Percentiles rank a stretch among this genome's conserved stretches.
Conservation (phyloP, 1,140 invertebrate genomes). For the Hycleus phaleratus region DNA sequence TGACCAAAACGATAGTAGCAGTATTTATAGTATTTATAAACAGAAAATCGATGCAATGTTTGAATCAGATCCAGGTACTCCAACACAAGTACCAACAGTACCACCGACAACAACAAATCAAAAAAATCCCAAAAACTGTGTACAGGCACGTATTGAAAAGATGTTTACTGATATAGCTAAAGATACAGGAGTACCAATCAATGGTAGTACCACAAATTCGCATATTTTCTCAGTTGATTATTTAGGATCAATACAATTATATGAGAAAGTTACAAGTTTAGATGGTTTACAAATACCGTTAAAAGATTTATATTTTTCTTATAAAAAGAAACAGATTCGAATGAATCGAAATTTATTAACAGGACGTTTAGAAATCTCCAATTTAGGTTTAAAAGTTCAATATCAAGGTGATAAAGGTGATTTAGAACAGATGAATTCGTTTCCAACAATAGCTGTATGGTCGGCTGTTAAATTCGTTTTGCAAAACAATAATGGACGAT, state of each 20-base stretch:
- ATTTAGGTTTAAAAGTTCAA: conserved; percentile 56
- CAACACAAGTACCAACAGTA: too few species aligned
- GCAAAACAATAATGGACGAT: conserved; percentile 30
- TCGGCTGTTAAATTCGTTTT: conserved; percentile 73
- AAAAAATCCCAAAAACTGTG: conserved; percentile 55
- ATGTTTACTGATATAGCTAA: conserved; percentile 76
- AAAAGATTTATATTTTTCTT: conserved; percentile 66
- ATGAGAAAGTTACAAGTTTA: conserved; percentile 71
- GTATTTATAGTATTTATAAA: conserved; percentile 61
- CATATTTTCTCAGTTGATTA: conserved; percentile 69
- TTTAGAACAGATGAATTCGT: conserved; percentile 61
- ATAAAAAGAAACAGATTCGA: conserved; percentile 44
- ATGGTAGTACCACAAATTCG: conserved; percentile 37
- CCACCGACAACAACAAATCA: too few species aligned
- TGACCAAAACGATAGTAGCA: conserved; percentile 42
- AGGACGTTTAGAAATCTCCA: conserved; percentile 61
- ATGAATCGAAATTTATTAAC: conserved; percentile 43
- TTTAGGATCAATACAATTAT: conserved; percentile 68
- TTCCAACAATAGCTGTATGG: conserved; percentile 86
- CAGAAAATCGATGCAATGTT: conserved; percentile 78
- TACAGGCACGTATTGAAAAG: conserved; percentile 75
- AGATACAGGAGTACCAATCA: conserved; percentile 45
- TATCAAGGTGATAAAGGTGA: conserved; percentile 49
- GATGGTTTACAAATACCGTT: conserved; percentile 74
- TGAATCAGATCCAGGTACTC: conserved; percentile 52